Base-by-base conservation (phyloP, 2,888 invertebrate species). In the Andrena bucephala region DNA sequence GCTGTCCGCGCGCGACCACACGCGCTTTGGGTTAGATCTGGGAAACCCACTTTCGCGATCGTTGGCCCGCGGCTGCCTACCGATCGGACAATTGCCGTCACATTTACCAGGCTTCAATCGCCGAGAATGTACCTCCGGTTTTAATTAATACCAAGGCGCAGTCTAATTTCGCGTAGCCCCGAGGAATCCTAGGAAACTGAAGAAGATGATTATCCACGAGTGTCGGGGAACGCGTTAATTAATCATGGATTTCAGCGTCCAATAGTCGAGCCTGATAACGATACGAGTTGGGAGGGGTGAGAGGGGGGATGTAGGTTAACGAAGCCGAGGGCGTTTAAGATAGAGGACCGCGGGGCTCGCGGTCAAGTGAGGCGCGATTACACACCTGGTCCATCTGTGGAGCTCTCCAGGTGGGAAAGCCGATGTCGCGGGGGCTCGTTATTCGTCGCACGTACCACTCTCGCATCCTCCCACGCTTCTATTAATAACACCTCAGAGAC, bases 391-490 rank as follows among this genome's bases (percentile, higher is more conserved):
- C 76, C 83, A 85, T 87, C 68, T 66, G 42, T 20, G 60, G 16
- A 50, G 5, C 33, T 24, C 59, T 52, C 65, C 83, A 62, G 76
- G 71, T 73, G 83, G 73, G 84, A 84, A 71, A 66, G 71, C 42
- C 69, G 76, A 68, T 50, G 78, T 59, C 69, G 70, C 68, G 48
- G 29, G 54, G 65, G 68, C 67, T 85, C 72, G 70, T 76, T 71
- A 85, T 85, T 85, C 85, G 63, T 73, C 69, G 70, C 85, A 68
- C 80, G 88, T 86, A 75, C 63, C 78, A 66, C 80, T 77, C 71
- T 80, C 77, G 78, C 85, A 85, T 87, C 87, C 87, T 87, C 87
- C 88, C 81, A 87, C 85, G 79, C 60, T 75, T 88, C 87, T 88
- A 87, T 85, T 87, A 88, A 86, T 87, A 87, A 67, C 80, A 48